phyloP scores from a whole-genome alignment of 2,888 invertebrate species.

The Drosophila meridiana region DNA sequence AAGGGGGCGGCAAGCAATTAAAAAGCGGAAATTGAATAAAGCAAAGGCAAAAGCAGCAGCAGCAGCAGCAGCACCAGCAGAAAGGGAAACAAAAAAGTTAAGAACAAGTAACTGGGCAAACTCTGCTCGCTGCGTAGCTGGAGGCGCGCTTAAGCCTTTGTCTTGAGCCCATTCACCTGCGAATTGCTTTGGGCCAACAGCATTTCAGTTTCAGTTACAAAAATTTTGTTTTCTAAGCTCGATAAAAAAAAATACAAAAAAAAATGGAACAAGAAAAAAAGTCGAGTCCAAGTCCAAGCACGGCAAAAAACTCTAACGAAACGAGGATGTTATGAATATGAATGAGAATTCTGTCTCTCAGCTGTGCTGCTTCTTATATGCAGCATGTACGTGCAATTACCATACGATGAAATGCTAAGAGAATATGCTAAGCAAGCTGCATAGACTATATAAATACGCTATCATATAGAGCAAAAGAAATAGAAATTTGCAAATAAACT shows the following conservation, averaged over 20 bases:
- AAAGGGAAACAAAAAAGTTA: constrained; percentile 3
- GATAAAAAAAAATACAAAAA: background rate
- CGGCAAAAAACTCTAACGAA: constrained; percentile 55
- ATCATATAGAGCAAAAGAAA: background rate
- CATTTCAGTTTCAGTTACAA: constrained; percentile 69
- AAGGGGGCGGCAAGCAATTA: constrained; percentile 52
- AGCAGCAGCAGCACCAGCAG: constrained; percentile 2
- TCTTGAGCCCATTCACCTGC: constrained; percentile 56
- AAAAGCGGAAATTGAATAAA: constrained; percentile 61
- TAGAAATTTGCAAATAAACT: background rate
- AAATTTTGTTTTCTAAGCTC: constrained; percentile 30
- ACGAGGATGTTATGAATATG: constrained; percentile 76
- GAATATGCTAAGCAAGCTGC: constrained; percentile 14
- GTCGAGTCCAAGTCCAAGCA: constrained; percentile 26
- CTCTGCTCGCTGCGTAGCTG: constrained; percentile 25
- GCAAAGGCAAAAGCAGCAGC: constrained; percentile 3
- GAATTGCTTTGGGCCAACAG: constrained; percentile 29
- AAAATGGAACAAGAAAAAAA: background rate
- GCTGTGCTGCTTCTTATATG: constrained; percentile 17
- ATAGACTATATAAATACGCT: constrained; percentile 33
- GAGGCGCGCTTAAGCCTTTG: constrained; percentile 61
- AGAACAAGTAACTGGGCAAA: constrained; percentile 13
- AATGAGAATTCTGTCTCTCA: constrained; percentile 54
- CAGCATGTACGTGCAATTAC: constrained; percentile 52
- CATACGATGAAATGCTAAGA: constrained; percentile 32